Evolutionary conservation across 2,113 vertebrate genomes (phyloP), one percentile per base, ranked within the genome.

Genomic region (Melanocharis versteri): DNA sequence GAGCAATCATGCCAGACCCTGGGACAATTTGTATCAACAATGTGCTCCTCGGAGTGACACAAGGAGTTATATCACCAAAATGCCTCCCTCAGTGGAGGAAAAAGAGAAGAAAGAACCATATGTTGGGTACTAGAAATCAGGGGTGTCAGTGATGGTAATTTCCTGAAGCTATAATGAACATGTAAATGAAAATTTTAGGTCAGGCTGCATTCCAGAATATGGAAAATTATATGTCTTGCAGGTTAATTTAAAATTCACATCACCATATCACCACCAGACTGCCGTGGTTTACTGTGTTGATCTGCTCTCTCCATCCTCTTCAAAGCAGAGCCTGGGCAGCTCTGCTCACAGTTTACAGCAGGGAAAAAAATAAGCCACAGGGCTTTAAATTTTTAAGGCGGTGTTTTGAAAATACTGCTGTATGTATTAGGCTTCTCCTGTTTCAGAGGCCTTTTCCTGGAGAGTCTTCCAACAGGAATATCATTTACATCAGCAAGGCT

Each of bases 381-480:
- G 65, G 91, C 73, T 90, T 96, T 96, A 97, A 96, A 97, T 96
- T 97, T 95, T 96, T 95, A 95, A 94, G 94, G 50, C 0, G 2
- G 91, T 96, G 87, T 96, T 97, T 97, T 94, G 89, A 97, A 97
- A 97, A 94, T 96, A 96, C 53, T 91, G 96, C 91, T 95, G 72
- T 48, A 94, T 94, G 93, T 78, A 96, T 96, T 87, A 94, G 81
- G 69, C 77, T 97, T 95, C 94, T 96, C 89, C 87, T 94, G 61
- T 62, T 96, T 93, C 92, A 96, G 73, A 94, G 93, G 81, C 57
- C 87, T 69, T 95, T 96, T 97, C 91, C 89, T 84, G 65, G 77
- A 96, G 91, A 94, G 95, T 45, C 91, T 94, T 97, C 93, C 96
- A 97, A 93, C 87, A 96, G 83, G 95, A 97, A 96, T 94, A 96